These are phyloP conservation scores for Neoniphon sammara DNA, from an alignment of 2,797 vertebrate genomes.

Conservation along the genomic window DNA sequence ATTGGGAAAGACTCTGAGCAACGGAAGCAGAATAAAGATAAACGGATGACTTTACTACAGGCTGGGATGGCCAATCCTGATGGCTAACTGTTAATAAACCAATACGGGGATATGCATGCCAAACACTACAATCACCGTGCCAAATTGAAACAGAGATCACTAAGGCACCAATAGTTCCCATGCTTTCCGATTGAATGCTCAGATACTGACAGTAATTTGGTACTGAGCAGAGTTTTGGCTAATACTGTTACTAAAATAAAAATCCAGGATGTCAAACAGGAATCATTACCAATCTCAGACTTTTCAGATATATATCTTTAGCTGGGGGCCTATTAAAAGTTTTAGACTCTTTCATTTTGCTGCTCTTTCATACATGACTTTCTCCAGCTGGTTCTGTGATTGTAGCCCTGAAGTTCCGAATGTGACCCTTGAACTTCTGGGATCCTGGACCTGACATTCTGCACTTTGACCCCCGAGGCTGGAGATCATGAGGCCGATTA, in stretches of 20 bases:
- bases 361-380: constrained; percentile 49
- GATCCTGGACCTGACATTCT: constrained; percentile 54
- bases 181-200: constrained; percentile 7
- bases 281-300: constrained; percentile 4
- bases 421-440: constrained; percentile 48
- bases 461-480: constrained; percentile 60
- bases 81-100: constrained; percentile 26
- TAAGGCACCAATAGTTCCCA: neutral
- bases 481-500: constrained; percentile 62
- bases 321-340: constrained; percentile 37
- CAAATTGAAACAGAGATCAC: constrained; percentile 9
- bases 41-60: constrained; percentile 48
- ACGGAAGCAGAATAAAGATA: constrained; percentile 46
- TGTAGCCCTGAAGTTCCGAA: constrained; percentile 53
- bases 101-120: constrained; percentile 1
- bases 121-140: constrained; percentile 17
- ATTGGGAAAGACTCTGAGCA: constrained; percentile 32
- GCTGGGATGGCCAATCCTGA: constrained; percentile 39
- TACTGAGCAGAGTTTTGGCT: neutral
- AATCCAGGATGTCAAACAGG: constrained; percentile 8
- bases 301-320: constrained; percentile 28
- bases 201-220: neutral
- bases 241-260: neutral
- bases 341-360: constrained; percentile 40
- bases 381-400: constrained; percentile 66